Evolutionary conservation across 2,888 invertebrate genomes (phyloP).

Genomic region (Zeuzera pyrina): DNA sequence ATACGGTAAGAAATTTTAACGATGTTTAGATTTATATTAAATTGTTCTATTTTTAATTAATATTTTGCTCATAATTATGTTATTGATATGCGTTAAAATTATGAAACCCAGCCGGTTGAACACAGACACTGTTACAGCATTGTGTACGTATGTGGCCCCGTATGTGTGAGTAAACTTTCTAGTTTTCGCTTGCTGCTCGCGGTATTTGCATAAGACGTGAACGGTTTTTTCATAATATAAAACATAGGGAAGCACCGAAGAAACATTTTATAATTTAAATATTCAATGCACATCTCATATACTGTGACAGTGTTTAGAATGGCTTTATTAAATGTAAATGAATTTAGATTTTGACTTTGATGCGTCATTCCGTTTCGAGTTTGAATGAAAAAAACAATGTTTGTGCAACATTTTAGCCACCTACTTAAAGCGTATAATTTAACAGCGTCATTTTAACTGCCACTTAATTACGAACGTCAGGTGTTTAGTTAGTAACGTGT

Average conservation of each 20-base stretch:
- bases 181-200: constrained; percentile 65
- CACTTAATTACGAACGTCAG: too few relatives aligned
- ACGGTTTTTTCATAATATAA: constrained; percentile 68
- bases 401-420: too few relatives aligned
- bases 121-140: constrained; percentile 21
- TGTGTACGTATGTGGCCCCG: constrained; percentile 21
- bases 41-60: constrained; percentile 6
- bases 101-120: constrained; percentile 47
- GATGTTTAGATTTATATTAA: constrained; percentile 17
- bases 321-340: constrained; percentile 49
- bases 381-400: too few relatives aligned
- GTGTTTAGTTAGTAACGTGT: too few relatives aligned
- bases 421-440: too few relatives aligned
- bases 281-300: constrained; percentile 45
- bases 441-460: too few relatives aligned
- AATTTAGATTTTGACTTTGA: constrained; percentile 17
- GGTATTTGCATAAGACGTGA: constrained; percentile 71
- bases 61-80: constrained; percentile 20
- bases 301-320: constrained; percentile 50
- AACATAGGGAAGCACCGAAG: constrained; percentile 55
- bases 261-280: constrained; percentile 51
- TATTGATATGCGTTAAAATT: constrained; percentile 39
- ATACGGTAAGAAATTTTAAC: constrained; percentile 54
- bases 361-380: background rate
- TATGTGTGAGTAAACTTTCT: constrained; percentile 65